These are phyloP conservation scores for Aquatica leii DNA, from an alignment of 2,888 invertebrate genomes.

Conservation along the genomic window DNA sequence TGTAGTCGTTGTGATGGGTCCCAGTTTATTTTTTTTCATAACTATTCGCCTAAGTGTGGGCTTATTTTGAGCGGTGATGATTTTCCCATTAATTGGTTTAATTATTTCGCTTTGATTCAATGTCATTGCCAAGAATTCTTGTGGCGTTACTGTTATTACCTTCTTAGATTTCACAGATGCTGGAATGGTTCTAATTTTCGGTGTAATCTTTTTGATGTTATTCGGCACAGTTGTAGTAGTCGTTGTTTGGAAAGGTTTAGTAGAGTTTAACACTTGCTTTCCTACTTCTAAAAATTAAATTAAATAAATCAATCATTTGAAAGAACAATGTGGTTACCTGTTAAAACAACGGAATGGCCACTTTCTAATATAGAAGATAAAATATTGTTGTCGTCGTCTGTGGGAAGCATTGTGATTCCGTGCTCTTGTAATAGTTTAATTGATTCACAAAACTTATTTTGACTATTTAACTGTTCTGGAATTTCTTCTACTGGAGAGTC, in stretches of 20 bases:
- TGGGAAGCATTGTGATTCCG: constrained; percentile 86
- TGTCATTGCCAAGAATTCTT: constrained; percentile 62
- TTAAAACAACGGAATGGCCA: constrained; percentile 85
- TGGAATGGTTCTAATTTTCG: constrained; percentile 50
- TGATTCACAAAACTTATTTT: constrained; percentile 54
- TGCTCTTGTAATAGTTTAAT: constrained; percentile 81
- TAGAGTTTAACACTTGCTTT: constrained; percentile 73
- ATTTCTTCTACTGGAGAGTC: not conserved
- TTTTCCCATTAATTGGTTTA: constrained; percentile 48
- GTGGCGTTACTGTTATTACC: constrained; percentile 64
- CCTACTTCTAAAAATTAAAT: constrained; percentile 69
- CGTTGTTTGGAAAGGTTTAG: constrained; percentile 59
- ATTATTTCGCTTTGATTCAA: constrained; percentile 40
- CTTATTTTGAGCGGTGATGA: constrained; percentile 37
- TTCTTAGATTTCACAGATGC: constrained; percentile 53
- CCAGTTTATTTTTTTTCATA: constrained; percentile 56
- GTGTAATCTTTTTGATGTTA: constrained; percentile 23
- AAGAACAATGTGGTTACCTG: no score
- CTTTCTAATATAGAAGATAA: constrained; percentile 84
- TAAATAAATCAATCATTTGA: constrained; percentile 10
- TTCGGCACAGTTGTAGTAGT: constrained; percentile 55
- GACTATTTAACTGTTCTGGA: constrained; percentile 2
- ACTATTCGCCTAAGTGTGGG: constrained; percentile 52
- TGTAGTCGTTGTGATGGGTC: constrained; percentile 47
- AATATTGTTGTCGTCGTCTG: constrained; percentile 76